A percentile compares a stretch with the other conserved stretches of the same genome.
These are phyloP conservation scores for Trogon surrucura DNA, from an alignment of 2,113 vertebrate genomes.

Conservation along the genomic window DNA sequence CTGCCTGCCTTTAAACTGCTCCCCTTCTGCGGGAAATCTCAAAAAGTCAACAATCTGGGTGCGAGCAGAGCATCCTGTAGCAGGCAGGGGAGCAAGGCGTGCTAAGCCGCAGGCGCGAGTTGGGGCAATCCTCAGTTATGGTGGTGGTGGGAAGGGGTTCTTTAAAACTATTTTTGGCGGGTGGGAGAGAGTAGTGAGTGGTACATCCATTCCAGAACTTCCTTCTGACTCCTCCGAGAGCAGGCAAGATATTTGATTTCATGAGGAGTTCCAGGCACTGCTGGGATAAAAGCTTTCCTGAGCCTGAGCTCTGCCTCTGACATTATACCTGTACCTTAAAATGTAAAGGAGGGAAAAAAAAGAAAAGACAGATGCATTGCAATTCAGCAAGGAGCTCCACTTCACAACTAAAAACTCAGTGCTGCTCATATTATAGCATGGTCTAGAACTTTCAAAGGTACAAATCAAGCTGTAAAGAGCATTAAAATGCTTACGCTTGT, in stretches of 20 bases:
- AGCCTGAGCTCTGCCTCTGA: not conserved
- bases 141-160: not conserved
- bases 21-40: not conserved
- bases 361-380: not conserved
- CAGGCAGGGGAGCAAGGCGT: not conserved
- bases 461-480: not conserved
- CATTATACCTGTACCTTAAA: conserved; percentile 24
- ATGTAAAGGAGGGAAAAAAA: not conserved
- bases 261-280: not conserved
- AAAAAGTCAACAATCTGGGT: not conserved
- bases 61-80: not conserved
- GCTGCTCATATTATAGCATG: not conserved
- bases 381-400: conserved; percentile 9
- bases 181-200: not conserved
- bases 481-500: not conserved
- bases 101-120: accelerated
- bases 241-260: conserved; percentile 55
- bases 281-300: conserved; percentile 51
- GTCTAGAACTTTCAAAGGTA: not conserved
- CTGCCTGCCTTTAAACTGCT: not conserved
- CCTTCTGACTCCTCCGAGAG: not conserved
- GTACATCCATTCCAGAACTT: conserved; percentile 23
- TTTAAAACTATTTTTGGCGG: not conserved
- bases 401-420: conserved; percentile 15
- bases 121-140: not conserved